Conservation (phyloP, 1,140 invertebrate genomes). For the Pseudobourletiella spinata region DNA sequence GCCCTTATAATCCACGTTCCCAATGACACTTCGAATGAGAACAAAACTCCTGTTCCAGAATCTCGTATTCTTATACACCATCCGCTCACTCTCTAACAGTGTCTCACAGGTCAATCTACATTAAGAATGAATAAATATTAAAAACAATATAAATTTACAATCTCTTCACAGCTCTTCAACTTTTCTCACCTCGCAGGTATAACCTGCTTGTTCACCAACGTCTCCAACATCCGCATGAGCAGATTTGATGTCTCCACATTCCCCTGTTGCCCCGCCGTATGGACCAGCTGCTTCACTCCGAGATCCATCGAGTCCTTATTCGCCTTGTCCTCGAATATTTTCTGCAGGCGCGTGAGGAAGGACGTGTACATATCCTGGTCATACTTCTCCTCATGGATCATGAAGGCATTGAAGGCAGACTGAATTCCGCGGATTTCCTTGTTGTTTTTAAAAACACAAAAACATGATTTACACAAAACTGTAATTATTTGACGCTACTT, state of each 20-base stretch:
- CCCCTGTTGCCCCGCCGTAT: constrained; percentile 13
- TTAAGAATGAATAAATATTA: constrained; percentile 9
- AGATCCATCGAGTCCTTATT: constrained; percentile 17
- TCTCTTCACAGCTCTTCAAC: background rate
- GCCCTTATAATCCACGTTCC: constrained; percentile 89
- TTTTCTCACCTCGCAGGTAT: constrained; percentile 30
- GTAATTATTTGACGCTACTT: too few relatives aligned
- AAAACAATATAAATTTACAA: background rate
- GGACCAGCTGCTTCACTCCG: constrained; percentile 27
- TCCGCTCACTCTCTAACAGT: constrained; percentile 44
- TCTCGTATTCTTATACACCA: constrained; percentile 42
- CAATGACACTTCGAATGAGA: constrained; percentile 74
- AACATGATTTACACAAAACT: background rate
- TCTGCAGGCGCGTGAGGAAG: constrained; percentile 10
- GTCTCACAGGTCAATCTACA: constrained; percentile 46
- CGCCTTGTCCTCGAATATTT: constrained; percentile 26
- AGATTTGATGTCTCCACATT: constrained; percentile 31
- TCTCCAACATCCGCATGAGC: constrained; percentile 31
- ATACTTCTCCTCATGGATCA: constrained; percentile 26
- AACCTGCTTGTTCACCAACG: constrained; percentile 22
- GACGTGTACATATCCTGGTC: constrained; percentile 12
- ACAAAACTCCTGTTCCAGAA: constrained; percentile 72
- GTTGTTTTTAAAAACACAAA: too few relatives aligned
- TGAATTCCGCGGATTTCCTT: constrained; percentile 31
- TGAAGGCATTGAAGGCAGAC: constrained; percentile 31